Evolutionary conservation across 2,113 vertebrate genomes (phyloP).

Genomic region (Xiphophorus maculatus): DNA sequence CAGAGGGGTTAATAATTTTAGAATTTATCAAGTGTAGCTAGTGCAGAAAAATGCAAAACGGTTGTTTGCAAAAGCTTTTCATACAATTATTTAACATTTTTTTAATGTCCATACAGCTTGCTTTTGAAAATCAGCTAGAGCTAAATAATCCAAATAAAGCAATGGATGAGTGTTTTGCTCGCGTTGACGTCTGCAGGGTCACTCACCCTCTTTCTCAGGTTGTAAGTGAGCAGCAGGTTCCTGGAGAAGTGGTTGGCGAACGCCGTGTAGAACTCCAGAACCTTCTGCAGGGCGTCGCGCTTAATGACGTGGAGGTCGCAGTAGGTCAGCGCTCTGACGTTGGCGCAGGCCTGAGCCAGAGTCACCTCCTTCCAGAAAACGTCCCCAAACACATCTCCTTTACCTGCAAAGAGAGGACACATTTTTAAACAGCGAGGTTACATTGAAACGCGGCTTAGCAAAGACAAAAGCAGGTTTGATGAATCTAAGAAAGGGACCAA

Average conservation of each 20-base stretch:
- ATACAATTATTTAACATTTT: background rate
- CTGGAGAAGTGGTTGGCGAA: constrained; percentile 98
- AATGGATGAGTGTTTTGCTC: background rate
- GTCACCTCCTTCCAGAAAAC: constrained; percentile 99
- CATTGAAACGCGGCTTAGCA: background rate
- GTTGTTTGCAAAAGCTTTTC: background rate
- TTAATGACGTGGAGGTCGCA: constrained; percentile 99
- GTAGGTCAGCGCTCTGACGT: constrained; percentile 96
- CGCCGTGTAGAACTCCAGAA: constrained; percentile 97
- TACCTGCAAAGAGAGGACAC: constrained; percentile 80
- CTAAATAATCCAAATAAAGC: background rate
- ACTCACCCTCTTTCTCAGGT: constrained; percentile 94
- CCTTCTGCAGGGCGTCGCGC: constrained; percentile 96
- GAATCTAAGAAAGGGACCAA: background rate
- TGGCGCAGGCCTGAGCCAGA: constrained; percentile 95
- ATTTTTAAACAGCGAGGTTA: background rate
- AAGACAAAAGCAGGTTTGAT: background rate
- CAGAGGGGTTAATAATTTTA: no score
- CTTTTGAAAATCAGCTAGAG: background rate
- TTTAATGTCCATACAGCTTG: background rate
- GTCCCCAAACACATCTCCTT: constrained; percentile 98
- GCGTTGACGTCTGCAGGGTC: background rate
- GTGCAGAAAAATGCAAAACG: no score
- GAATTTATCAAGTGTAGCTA: no score
- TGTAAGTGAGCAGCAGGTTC: constrained; percentile 98